Conservation (phyloP, 2,797 vertebrate species). For the Phrynocephalus guinanensis region DNA sequence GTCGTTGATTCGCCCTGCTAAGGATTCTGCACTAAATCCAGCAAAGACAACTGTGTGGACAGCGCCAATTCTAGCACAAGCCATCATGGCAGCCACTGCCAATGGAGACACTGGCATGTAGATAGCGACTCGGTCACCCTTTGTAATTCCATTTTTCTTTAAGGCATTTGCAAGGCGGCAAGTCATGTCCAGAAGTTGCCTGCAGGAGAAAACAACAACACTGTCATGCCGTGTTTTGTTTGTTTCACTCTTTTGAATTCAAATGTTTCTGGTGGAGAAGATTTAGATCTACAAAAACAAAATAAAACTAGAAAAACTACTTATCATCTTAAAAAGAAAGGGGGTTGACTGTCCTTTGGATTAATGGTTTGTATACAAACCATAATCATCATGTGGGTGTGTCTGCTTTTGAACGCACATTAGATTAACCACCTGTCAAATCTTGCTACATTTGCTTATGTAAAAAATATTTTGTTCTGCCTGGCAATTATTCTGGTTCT, state of each 20-base stretch:
- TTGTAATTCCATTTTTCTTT: conserved; percentile 85
- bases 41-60: conserved; percentile 93
- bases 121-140: conserved; percentile 92
- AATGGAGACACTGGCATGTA: conserved; percentile 92
- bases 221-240: background rate
- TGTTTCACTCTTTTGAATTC: background rate
- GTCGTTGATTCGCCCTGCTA: conserved; percentile 91
- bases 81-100: conserved; percentile 94
- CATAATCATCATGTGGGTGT: background rate
- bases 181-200: conserved; percentile 92
- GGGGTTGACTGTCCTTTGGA: background rate
- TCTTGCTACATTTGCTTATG: background rate
- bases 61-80: conserved; percentile 91
- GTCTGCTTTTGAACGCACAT: background rate
- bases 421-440: background rate
- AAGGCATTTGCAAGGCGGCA: conserved; percentile 93
- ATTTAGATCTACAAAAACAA: background rate
- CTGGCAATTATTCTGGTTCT: background rate
- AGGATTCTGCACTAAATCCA: conserved; percentile 92
- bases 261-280: background rate
- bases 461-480: conserved; percentile 9
- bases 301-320: background rate
- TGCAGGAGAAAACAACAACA: conserved; percentile 66
- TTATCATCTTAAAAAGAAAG: background rate
- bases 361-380: background rate